Conservation (phyloP, 2,113 vertebrate genomes). For the Podilymbus podiceps region DNA sequence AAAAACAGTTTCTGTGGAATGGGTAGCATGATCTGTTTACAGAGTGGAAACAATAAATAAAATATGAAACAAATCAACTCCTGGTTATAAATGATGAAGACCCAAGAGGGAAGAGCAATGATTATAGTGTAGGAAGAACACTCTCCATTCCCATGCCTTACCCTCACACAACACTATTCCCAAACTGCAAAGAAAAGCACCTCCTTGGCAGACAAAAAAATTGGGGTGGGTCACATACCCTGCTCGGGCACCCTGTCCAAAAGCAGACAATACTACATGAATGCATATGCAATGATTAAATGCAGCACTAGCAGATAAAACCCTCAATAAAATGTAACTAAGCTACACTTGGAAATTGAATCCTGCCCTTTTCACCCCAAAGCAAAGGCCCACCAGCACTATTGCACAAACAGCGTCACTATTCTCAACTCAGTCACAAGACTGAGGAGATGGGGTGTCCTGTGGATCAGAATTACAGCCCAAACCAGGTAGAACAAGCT, state of each 20-base stretch:
- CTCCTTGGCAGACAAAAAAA: not conserved
- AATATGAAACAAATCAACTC: not conserved
- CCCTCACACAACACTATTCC: not conserved
- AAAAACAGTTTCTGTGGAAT: not conserved
- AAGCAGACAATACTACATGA: not conserved
- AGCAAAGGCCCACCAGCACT: not conserved
- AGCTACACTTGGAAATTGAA: not conserved
- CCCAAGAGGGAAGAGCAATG: not conserved
- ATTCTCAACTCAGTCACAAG: not conserved
- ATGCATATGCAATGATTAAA: rapidly evolving
- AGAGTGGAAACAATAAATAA: not conserved
- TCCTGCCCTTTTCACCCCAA: not conserved
- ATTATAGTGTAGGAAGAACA: not conserved
- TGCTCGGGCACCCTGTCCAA: not conserved
- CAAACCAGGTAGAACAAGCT: not conserved
- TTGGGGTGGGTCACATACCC: not conserved
- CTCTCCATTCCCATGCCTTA: not conserved
- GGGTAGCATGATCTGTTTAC: not conserved
- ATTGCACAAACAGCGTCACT: not conserved
- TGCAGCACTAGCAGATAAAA: not conserved
- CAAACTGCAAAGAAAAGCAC: not conserved
- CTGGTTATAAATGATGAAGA: not conserved
- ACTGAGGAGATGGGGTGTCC: not conserved
- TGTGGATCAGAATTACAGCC: not conserved
- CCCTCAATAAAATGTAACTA: not conserved